Percentiles rank a stretch among this genome's conserved stretches.
Evolutionary conservation across 2,113 vertebrate species (phyloP).

Genomic region (Clarias magur): DNA sequence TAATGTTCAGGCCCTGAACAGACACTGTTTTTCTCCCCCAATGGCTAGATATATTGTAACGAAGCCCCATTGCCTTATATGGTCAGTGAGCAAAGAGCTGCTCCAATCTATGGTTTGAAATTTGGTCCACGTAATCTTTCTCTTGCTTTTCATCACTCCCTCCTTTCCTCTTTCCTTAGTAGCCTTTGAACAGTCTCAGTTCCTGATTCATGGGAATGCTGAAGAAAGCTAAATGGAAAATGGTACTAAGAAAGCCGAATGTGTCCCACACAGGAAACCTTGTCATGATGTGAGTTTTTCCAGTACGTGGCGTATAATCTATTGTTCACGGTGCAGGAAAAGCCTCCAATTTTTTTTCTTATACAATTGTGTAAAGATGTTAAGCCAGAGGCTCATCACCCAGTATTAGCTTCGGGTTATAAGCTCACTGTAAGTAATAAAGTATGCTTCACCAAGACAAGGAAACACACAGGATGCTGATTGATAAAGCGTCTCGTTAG

Average conservation of each 20-base stretch:
- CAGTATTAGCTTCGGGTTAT: neutral
- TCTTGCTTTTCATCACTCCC: conserved; percentile 41
- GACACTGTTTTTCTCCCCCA: conserved; percentile 54
- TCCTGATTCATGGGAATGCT: neutral
- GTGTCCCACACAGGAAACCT: neutral
- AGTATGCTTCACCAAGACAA: conserved; percentile 18
- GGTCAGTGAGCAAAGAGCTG: conserved; percentile 48
- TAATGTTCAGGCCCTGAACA: conserved; percentile 36
- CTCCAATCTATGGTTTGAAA: conserved; percentile 46
- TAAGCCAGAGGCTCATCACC: neutral
- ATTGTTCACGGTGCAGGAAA: conserved; percentile 2
- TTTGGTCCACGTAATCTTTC: conserved; percentile 39
- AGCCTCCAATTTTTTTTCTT: neutral
- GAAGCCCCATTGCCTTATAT: conserved; percentile 59
- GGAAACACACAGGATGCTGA: neutral
- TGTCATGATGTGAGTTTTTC: conserved; percentile 3
- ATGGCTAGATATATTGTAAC: conserved; percentile 61
- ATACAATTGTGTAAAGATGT: conserved; percentile 16
- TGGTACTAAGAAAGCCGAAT: neutral
- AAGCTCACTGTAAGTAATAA: neutral
- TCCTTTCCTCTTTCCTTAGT: conserved; percentile 40
- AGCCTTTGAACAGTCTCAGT: conserved; percentile 2
- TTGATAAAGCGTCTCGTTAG: conserved; percentile 42
- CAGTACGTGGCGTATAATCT: conserved; percentile 3
- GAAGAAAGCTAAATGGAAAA: conserved; percentile 18